These are phyloP conservation scores for Labeo calbasu DNA, from an alignment of 2,797 vertebrate species.

Conservation along the genomic window DNA sequence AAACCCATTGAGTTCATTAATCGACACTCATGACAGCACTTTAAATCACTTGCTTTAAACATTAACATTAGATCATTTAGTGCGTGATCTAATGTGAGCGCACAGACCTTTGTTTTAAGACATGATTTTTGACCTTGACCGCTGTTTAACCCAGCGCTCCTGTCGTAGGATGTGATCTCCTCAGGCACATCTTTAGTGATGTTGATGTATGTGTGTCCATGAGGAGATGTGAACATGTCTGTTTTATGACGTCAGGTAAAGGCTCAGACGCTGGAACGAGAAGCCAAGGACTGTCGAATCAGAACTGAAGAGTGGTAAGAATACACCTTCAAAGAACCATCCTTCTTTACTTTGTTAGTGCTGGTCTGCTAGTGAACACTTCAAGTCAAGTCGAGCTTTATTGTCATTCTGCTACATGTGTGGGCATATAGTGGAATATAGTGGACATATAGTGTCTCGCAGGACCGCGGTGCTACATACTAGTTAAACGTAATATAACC, in stretches of 20 bases:
- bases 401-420: too few species aligned
- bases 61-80: too few species aligned
- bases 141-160: neutral
- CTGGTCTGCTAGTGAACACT: too few species aligned
- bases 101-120: neutral
- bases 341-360: too few species aligned
- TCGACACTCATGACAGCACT: neutral
- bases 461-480: too few species aligned
- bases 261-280: constrained; percentile 91
- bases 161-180: too few species aligned
- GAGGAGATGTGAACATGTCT: neutral
- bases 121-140: neutral
- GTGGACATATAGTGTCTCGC: too few species aligned
- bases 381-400: too few species aligned
- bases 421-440: too few species aligned
- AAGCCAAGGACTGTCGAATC: constrained; percentile 92
- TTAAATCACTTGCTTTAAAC: neutral
- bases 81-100: neutral
- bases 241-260: constrained; percentile 80
- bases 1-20: too few species aligned
- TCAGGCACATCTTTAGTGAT: neutral
- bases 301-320: constrained; percentile 94
- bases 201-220: neutral
- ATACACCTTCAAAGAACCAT: neutral
- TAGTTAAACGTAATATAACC: too few species aligned